Evolutionary conservation across 2,888 invertebrate genomes (phyloP).

Genomic region (Rambutsinella grinnellia): DNA sequence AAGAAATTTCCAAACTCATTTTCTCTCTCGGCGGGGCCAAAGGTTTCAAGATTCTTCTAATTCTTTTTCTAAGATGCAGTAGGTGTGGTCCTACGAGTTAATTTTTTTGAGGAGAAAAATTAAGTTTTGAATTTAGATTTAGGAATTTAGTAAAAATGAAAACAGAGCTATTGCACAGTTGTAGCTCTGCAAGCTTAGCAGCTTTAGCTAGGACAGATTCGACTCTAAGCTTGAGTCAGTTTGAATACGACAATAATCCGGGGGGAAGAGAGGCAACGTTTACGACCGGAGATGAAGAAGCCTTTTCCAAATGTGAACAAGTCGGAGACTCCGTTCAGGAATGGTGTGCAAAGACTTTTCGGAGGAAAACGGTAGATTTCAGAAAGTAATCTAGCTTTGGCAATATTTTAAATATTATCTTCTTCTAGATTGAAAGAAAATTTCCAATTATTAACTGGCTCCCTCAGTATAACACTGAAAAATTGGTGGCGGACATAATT

Average conservation of each 20-base stretch:
- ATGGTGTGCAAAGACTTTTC: conserved; percentile 52
- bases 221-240: conserved; percentile 50
- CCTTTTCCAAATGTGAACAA: conserved; percentile 41
- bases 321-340: conserved; percentile 38
- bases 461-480: conserved; percentile 61
- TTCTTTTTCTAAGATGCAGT: neutral
- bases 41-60: no score
- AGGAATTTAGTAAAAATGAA: no score
- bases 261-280: conserved; percentile 29
- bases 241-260: conserved; percentile 40
- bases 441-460: conserved; percentile 63
- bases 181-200: conserved; percentile 64
- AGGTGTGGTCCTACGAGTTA: neutral
- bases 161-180: conserved; percentile 63
- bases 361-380: conserved; percentile 64
- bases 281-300: conserved; percentile 8
- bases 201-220: conserved; percentile 62
- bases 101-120: neutral
- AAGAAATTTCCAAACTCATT: neutral
- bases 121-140: no score
- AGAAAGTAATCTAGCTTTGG: neutral
- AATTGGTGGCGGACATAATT: conserved; percentile 61
- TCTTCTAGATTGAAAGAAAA: conserved; percentile 61
- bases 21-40: no score
- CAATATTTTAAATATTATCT: neutral